These are phyloP conservation scores for Dermolepida albohirtum DNA, from an alignment of 2,888 invertebrate genomes.

Conservation along the genomic window DNA sequence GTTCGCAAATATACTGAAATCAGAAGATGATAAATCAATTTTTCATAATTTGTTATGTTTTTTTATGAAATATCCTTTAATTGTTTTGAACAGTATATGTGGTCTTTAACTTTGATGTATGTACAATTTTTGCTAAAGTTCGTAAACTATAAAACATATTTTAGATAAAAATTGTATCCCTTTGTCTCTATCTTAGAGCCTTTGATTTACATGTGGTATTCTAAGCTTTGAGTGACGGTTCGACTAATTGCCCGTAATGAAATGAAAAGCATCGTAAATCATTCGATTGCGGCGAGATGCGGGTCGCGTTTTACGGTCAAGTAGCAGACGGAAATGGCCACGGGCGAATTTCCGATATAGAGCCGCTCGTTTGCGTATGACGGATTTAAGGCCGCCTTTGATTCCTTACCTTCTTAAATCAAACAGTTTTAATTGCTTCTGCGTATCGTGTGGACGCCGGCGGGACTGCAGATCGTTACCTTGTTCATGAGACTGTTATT, in stretches of 20 bases:
- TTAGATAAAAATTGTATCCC: not conserved
- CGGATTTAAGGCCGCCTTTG: conserved; percentile 38
- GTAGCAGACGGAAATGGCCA: conserved; percentile 56
- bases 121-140: too few species aligned
- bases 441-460: conserved; percentile 33
- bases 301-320: conserved; percentile 51
- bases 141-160: too few species aligned
- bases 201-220: conserved; percentile 11
- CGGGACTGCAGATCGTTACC: conserved; percentile 11
- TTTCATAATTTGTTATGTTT: too few species aligned
- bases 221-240: conserved; percentile 52
- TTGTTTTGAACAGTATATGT: too few species aligned
- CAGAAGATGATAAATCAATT: too few species aligned
- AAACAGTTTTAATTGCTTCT: conserved; percentile 41
- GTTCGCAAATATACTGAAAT: too few species aligned
- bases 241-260: conserved; percentile 57
- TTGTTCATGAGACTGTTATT: conserved; percentile 6
- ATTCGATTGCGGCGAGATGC: conserved; percentile 45
- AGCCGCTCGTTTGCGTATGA: conserved; percentile 36
- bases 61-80: too few species aligned
- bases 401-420: conserved; percentile 35
- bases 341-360: conserved; percentile 45
- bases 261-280: conserved; percentile 57
- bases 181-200: not conserved
- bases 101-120: too few species aligned